These are phyloP conservation scores for Diacarnus erythraeanus DNA, from an alignment of 37 sponge, comb jelly and placozoan species.

Conservation along the genomic window DNA sequence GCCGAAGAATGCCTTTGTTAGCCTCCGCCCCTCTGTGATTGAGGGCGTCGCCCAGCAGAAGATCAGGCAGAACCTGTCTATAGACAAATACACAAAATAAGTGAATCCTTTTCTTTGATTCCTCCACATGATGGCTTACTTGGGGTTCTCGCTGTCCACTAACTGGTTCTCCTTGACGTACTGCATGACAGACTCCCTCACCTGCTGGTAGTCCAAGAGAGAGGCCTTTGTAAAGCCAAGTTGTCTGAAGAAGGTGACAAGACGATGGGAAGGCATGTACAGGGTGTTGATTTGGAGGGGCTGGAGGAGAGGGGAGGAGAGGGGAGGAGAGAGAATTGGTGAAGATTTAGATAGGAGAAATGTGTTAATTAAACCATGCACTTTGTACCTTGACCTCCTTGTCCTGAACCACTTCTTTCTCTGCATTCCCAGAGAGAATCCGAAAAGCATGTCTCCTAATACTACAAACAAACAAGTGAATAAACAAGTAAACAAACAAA, in stretches of 20 bases:
- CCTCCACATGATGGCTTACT: constrained; percentile 1
- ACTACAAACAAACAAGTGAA: not conserved
- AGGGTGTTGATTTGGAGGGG: constrained; percentile 6
- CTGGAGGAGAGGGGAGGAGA: constrained; percentile 7
- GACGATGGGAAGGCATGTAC: constrained; percentile 33
- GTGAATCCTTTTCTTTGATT: not conserved
- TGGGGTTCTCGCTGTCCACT: not conserved
- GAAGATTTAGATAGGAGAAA: not conserved
- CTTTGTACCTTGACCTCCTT: not conserved
- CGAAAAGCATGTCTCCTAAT: not conserved
- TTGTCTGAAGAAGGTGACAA: constrained; percentile 16
- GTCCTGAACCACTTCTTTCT: not conserved
- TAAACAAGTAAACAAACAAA: not conserved
- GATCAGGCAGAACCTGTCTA: constrained; percentile 31
- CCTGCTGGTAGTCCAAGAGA: constrained; percentile 18
- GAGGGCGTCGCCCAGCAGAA: constrained; percentile 12
- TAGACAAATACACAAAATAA: not conserved
- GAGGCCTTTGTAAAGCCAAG: constrained; percentile 38
- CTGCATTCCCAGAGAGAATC: not conserved
- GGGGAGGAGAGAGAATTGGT: not conserved
- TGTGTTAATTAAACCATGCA: not conserved
- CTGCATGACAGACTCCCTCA: constrained; percentile 35
- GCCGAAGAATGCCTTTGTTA: not conserved
- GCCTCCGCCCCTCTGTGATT: constrained; percentile 6
- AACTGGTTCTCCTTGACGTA: constrained; percentile 50